Base-by-base conservation (phyloP, 1,140 invertebrate genomes). In the Drosophila prosaltans region DNA sequence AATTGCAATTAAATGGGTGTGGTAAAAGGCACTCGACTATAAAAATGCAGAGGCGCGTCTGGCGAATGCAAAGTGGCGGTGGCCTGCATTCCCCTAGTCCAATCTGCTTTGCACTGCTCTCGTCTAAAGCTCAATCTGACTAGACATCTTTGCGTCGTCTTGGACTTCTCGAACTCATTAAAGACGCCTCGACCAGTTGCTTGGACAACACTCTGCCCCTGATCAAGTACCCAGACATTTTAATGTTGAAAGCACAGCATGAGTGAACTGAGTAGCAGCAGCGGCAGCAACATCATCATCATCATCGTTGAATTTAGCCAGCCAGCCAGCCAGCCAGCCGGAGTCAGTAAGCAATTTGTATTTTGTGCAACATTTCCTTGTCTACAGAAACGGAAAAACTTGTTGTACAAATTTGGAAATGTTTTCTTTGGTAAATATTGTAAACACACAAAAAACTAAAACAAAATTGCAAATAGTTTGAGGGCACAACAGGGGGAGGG, bases 141-240 rank as follows among this genome's bases (percentile, higher is more conserved):
- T 64, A 54, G 62, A 64, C 62, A 64, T 51, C 45, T 51, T 4
- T 51, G 45, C 45, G 32, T 39, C 32, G 57, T 64, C 26, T 28
- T 26, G 21, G 16, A 28, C 73, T 62, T 66, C 73, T 72, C 64
- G 68, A 72, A 55, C 11, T 64, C 75, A 78, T 78, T 78, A 78
- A 78, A 78, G 69, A 78, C 59, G 74, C 73, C 73, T 74, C 73
- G 71, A 58, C 43, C 43, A 16, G 26, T 51, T 39, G 59, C 54
- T 68, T 71, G 75, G 74, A 11, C 57, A 62, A 51, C 45, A 51
- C 45, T 51, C 62, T 48, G 40, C 41, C 45, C 45, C 43, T 39
- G 68, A 72, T 78, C 75, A 72, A 78, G 75, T 72, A 74, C 67
- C 43, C 75, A 72, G 74, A 78, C 68, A 45, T 76, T 76, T 76